Evolutionary conservation across 2,113 vertebrate species (phyloP), one percentile per base, ranked within the genome.

Genomic region (Paracanthobrama guichenoti): DNA sequence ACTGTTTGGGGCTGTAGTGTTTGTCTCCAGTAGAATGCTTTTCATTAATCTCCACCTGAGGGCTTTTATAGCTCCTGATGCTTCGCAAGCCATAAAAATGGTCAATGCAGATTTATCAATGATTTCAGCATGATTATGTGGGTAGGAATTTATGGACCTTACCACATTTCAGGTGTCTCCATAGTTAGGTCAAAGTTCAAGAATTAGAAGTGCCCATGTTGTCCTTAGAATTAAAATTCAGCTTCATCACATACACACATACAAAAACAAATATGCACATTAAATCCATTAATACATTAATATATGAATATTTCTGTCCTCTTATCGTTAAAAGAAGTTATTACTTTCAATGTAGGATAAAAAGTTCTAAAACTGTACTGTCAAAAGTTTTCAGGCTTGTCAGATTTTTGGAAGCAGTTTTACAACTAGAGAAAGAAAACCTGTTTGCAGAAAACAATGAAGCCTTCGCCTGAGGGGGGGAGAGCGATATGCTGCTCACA

Each of bases 51-150:
- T 82, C 20, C 31, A 55, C 79, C 79, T 42, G 28, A 71, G 66
- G 79, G 64, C 64, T 57, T 82, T 82, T 82, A 82, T 71, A 55
- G 66, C 79, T 82, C 20, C 48, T 82, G 79, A 71, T 82, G 46
- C 50, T 82, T 82, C 20, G 14, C 4, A 24, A 71, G 28, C 62
- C 79, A 55, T 82, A 42, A 24, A 81, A 71, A 42, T 31, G 42
- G 57, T 42, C 75, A 60, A 60, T 66, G 78, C 24, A 79, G 39
- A 64, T 64, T 22, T 13, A 67, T 50, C 66, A 82, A 71, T 82
- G 66, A 67, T 53, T 82, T 55, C 28, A n/a, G 13, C 46, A 26
- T 53, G 28, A 71, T 82, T 82, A 71, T 71, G 20, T 42, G 20
- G 62, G 28, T 14, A 39, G 48, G 79, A 71, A 82, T 82, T 82